Base-by-base conservation (phyloP, 1,140 invertebrate species). In the Drosophila quadrilineata region DNA sequence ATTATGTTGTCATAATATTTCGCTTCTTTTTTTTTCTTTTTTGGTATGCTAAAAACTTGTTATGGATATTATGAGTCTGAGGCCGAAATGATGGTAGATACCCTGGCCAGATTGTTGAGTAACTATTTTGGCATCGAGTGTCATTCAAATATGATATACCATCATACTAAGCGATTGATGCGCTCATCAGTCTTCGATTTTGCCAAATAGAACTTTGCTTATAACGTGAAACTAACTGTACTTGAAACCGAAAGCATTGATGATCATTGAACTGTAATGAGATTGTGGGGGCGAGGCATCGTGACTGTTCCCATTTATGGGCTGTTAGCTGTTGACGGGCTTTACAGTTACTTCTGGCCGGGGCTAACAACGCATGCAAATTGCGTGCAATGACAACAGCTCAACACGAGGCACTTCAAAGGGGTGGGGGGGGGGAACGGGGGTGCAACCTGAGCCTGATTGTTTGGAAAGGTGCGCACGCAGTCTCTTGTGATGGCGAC, bases 401-500 rank as follows among this genome's bases (percentile, higher is more conserved):
- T 21, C 31, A 65, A 45, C 14, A 62, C 43, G 16, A 24, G 26
- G n/a, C n/a, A n/a, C n/a, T n/a, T n/a, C n/a, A n/a, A n/a, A n/a
- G n/a, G n/a, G n/a, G n/a, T n/a, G n/a, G n/a, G n/a, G n/a, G n/a
- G n/a, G n/a, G n/a, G n/a, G n/a, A n/a, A 21, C 6, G 28, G 22
- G 35, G 19, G 2, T 14, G 2, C 26, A 22, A 40, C 33, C 19
- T 46, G 62, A 58, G 58, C 22, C 75, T 71, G 68, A 80, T 82
- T 80, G 76, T 75, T 75, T 82, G 76, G 64, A 82, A 80, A 82
- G 77, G 76, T 54, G 56, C 60, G 41, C 56, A 58, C 56, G 49
- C 57, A 67, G 21, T 14, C 31, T 9, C 8, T n/a, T n/a, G 10
- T 9, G 6, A 26, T 16, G 21, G 29, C 3, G 19, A 31, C 6